These are phyloP conservation scores for Naja naja DNA, from an alignment of 2,113 vertebrate genomes.

Conservation along the genomic window DNA sequence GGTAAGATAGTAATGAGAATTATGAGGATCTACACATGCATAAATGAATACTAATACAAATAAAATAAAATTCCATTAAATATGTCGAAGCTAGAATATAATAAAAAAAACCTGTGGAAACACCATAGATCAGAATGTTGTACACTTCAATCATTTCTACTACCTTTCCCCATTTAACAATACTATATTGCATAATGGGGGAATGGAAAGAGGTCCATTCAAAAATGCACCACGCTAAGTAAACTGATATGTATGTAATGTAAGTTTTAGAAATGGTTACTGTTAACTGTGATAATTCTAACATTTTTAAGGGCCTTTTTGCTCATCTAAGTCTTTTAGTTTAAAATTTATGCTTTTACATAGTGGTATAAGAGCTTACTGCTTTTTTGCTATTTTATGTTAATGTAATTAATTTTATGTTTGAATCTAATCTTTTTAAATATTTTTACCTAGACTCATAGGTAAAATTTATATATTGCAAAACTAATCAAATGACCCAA, in stretches of 20 bases:
- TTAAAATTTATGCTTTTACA: not conserved
- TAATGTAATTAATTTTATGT: not conserved
- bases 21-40: not conserved
- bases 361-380: not conserved
- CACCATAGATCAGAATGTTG: conserved; percentile 4
- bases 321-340: not conserved
- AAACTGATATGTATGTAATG: not conserved
- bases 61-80: not conserved
- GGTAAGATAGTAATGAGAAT: not conserved
- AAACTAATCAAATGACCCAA: not conserved
- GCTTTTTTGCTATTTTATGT: not conserved
- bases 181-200: conserved; percentile 5
- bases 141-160: conserved; percentile 47
- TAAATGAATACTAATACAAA: not conserved
- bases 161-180: conserved; percentile 35
- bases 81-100: conserved; percentile 41
- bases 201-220: conserved; percentile 19
- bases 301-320: not conserved
- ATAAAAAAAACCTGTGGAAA: conserved; percentile 34
- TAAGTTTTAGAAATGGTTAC: not conserved
- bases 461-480: not conserved
- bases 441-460: not conserved
- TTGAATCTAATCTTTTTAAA: not conserved
- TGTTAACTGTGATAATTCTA: not conserved
- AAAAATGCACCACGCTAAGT: not conserved